phyloP scores from a whole-genome alignment of 2,888 invertebrate genomes.

The Opisthograptis luteolata region DNA sequence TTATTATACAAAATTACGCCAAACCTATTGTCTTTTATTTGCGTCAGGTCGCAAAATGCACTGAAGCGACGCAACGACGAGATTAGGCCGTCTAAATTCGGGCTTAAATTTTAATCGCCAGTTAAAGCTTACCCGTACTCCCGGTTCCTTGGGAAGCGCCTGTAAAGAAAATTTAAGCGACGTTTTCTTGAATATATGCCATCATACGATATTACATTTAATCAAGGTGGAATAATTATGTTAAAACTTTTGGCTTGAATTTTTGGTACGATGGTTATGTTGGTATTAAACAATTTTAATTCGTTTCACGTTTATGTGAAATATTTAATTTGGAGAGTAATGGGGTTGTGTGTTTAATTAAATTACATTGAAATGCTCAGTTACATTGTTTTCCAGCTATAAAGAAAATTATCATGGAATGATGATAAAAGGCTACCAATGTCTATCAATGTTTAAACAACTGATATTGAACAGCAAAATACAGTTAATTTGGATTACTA shows the following conservation, averaged over 20 bases:
- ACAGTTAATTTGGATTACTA: too few relatives aligned
- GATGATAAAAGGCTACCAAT: too few relatives aligned
- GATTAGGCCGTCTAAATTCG: constrained; percentile 79
- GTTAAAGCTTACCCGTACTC: constrained; percentile 64
- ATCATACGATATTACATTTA: constrained; percentile 47
- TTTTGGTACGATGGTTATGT: constrained; percentile 31
- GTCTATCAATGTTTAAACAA: too few relatives aligned
- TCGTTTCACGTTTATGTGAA: constrained; percentile 11
- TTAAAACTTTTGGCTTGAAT: constrained; percentile 40
- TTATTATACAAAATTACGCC: constrained; percentile 61
- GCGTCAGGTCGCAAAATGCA: constrained; percentile 67
- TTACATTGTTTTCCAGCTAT: too few relatives aligned
- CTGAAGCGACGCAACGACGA: constrained; percentile 65
- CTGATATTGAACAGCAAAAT: too few relatives aligned
- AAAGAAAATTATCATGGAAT: too few relatives aligned
- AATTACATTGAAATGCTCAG: too few relatives aligned
- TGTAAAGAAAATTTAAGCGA: constrained; percentile 66
- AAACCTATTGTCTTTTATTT: constrained; percentile 64
- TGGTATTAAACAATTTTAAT: constrained; percentile 32
- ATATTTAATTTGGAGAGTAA: constrained; percentile 4
- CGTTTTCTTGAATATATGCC: constrained; percentile 65
- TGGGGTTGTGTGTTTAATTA: neutral
- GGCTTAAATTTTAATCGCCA: constrained; percentile 76
- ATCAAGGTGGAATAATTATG: constrained; percentile 48
- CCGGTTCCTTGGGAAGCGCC: constrained; percentile 51